Base-by-base conservation (phyloP, 2,888 invertebrate genomes). In the Volucella inflata region DNA sequence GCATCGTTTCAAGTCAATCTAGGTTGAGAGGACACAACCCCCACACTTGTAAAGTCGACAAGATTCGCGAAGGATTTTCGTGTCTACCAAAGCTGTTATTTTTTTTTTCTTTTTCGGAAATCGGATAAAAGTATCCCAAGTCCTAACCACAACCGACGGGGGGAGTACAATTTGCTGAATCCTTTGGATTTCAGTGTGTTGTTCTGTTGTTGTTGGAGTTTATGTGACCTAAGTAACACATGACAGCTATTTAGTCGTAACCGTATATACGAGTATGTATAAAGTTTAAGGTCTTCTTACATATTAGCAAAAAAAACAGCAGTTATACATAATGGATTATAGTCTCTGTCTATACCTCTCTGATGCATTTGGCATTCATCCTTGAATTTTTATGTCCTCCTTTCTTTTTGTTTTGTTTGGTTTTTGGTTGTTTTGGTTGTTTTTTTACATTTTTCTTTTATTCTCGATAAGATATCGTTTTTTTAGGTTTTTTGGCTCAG, bases 281-380 rank as follows among this genome's bases (percentile, higher is more conserved):
- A 30, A 30, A 30, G 6, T 30, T 30, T 6, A 30, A 0, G 30
- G 0, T 30, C 30, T 30, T 6, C 0, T 6, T 3, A 21, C 21
- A 21, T 21, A 21, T 30, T 6, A 21, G 21, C 2, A 30, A 30
- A 0, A 16, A 42, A 59, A 17, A 17, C 2, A 17, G 10, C 40
- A 17, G 42, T 17, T 17, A 14, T 40, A n/a, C n/a, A n/a, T n/a
- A 8, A 8, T 9, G 6, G 30, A 4, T 30, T 30, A 30, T 30
- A 6, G 21, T 42, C 11, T 42, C 8, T 4, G 4, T 3, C 2
- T 17, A 17, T 38, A 12, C 50, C 46, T 10, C 46, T 9, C 12
- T 42, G 36, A 64, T 64, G 64, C 36, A 48, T 36, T 36, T 64
- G 64, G 64, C 64, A 50, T 64, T 64, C 38, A 6, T 59, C 50